Conservation (phyloP, 2,888 invertebrate genomes). For the Venusia cambrica region DNA sequence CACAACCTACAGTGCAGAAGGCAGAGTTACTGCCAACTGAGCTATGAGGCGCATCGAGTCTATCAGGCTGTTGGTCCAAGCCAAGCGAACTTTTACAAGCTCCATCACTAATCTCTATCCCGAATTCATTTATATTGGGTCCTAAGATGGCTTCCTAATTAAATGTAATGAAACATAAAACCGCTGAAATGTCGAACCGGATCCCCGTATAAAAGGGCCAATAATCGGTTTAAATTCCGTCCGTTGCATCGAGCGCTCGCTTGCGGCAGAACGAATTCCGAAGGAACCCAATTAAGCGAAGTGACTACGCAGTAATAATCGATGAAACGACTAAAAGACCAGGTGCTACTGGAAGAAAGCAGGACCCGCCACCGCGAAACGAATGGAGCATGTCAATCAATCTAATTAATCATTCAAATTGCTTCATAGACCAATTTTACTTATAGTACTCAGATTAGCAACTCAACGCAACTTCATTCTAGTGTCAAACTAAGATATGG, state of each 20-base stretch:
- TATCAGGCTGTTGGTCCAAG: too few species aligned
- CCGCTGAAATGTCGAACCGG: constrained; percentile 34
- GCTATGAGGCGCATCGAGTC: too few species aligned
- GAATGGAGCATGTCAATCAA: constrained; percentile 70
- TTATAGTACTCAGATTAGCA: too few species aligned
- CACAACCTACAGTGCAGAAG: too few species aligned
- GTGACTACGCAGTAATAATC: constrained; percentile 73
- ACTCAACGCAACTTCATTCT: too few species aligned
- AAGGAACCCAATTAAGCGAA: constrained; percentile 66
- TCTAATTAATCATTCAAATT: constrained; percentile 72
- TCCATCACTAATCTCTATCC: too few species aligned
- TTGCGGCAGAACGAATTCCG: constrained; percentile 58
- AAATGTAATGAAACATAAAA: constrained; percentile 33
- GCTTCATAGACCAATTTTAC: constrained; percentile 51
- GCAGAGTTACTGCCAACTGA: too few species aligned
- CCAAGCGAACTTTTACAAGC: too few species aligned
- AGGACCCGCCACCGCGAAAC: constrained; percentile 66
- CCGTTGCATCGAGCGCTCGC: constrained; percentile 35
- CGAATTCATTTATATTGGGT: too few species aligned
- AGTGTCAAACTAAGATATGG: too few species aligned
- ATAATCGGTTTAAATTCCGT: constrained; percentile 52
- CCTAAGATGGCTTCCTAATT: constrained; percentile 36
- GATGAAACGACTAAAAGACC: constrained; percentile 57
- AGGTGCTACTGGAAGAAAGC: constrained; percentile 59
- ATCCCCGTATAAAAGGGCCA: constrained; percentile 39